phyloP scores from a whole-genome alignment of 2,113 vertebrate species.

The Sitta europaea region DNA sequence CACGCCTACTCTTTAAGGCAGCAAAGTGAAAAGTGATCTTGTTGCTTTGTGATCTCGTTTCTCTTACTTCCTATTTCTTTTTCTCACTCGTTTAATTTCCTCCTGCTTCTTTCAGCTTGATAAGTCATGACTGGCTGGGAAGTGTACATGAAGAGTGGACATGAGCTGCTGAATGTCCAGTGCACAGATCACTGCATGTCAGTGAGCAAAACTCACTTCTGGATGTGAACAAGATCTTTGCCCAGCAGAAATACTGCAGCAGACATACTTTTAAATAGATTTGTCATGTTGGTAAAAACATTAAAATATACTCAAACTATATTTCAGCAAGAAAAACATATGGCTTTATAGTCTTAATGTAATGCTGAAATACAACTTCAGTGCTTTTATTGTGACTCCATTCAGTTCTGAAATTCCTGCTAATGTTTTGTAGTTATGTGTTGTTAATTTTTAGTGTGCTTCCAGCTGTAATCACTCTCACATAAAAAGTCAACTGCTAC shows the following conservation, averaged over 20 bases:
- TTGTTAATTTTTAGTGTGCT: conserved; percentile 30
- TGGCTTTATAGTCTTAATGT: not conserved
- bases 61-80: not conserved
- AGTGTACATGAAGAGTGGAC: not conserved
- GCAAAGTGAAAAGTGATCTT: not conserved
- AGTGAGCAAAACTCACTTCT: not conserved
- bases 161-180: not conserved
- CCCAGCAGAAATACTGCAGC: not conserved
- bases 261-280: not conserved
- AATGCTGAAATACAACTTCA: not conserved
- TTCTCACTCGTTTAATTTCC: not conserved
- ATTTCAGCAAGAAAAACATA: not conserved
- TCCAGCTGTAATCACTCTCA: conserved; percentile 43
- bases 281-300: not conserved
- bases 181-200: not conserved
- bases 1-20: not conserved
- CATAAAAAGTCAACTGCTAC: conserved; percentile 18
- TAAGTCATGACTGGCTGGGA: not conserved
- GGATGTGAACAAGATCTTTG: not conserved
- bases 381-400: not conserved
- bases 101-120: not conserved
- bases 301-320: not conserved
- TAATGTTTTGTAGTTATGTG: not conserved
- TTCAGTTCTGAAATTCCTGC: not conserved
- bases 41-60: not conserved